Conservation (phyloP, 1,140 invertebrate species). For the Spodoptera frugiperda region DNA sequence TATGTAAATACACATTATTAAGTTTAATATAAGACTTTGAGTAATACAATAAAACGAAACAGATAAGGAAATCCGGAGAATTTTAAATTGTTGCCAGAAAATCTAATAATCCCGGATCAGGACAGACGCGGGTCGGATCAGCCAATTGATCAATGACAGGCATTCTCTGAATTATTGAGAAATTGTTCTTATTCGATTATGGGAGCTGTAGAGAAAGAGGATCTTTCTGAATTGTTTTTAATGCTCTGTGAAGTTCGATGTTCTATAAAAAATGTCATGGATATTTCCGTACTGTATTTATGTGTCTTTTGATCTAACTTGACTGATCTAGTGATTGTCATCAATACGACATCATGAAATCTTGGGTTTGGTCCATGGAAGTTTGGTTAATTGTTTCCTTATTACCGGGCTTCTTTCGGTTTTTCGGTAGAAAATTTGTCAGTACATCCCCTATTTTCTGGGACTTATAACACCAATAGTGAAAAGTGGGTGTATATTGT, state of each 20-base stretch:
- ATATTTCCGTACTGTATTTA: no score
- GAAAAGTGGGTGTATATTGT: no score
- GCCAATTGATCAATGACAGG: slow-evolving; percentile 54
- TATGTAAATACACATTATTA: slow-evolving; percentile 40
- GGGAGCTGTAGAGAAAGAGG: slow-evolving; percentile 8
- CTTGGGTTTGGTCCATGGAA: no score
- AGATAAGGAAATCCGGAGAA: slow-evolving; percentile 46
- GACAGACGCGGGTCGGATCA: slow-evolving; percentile 46
- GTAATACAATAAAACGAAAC: slow-evolving; percentile 44
- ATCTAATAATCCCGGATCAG: slow-evolving; percentile 51
- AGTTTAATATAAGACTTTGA: slow-evolving; percentile 32
- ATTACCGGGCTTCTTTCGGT: no score
- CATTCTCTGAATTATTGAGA: slow-evolving; percentile 52
- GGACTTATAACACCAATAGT: no score
- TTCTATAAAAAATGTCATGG: no score
- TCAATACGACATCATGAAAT: no score
- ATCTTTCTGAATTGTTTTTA: slow-evolving; percentile 30
- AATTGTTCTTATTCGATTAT: slow-evolving; percentile 49
- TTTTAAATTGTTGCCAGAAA: slow-evolving; percentile 51
- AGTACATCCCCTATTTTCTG: no score
- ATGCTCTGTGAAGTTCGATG: slow-evolving; percentile 7
- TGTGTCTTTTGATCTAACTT: no score
- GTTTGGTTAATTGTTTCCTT: no score
- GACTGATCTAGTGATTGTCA: no score
- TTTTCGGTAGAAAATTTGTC: no score